A percentile compares a stretch with the other conserved stretches of the same genome.
Conservation (phyloP, 1,140 invertebrate species). For the Drusus annulatus region DNA sequence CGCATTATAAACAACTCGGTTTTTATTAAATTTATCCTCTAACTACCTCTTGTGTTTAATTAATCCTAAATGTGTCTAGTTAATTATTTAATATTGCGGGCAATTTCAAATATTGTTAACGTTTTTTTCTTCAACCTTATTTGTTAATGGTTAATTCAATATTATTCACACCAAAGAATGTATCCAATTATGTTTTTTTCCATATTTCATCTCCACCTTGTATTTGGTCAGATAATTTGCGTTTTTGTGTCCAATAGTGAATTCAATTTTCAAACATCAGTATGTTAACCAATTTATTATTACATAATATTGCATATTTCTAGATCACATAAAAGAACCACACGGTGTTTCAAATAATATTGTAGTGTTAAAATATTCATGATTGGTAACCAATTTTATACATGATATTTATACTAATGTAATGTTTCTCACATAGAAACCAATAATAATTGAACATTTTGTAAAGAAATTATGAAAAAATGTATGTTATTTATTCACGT, state of each 20-base stretch:
- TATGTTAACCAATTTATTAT: constrained; percentile 2
- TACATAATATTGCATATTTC: neutral
- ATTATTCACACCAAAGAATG: constrained; percentile 26
- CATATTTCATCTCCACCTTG: constrained; percentile 2
- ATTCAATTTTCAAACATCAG: neutral
- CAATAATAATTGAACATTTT: constrained; percentile 45
- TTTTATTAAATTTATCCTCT: constrained; percentile 18
- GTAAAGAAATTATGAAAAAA: constrained; percentile 44
- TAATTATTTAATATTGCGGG: neutral
- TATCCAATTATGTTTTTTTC: neutral
- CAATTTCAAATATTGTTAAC: constrained; percentile 7
- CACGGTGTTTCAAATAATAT: constrained; percentile 7
- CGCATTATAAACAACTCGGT: neutral
- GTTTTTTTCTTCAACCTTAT: neutral
- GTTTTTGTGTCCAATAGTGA: neutral
- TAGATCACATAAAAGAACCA: neutral
- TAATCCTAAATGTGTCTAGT: neutral
- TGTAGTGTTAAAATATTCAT: neutral
- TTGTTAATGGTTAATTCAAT: constrained; percentile 3
- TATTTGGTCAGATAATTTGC: constrained; percentile 3
- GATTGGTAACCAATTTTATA: constrained; percentile 23
- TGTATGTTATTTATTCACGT: constrained; percentile 58
- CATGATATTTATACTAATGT: constrained; percentile 29
- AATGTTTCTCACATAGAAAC: neutral
- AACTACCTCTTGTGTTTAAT: constrained; percentile 29